phyloP scores from a whole-genome alignment of 2,797 vertebrate genomes.

The Gymnoscopelus braueri region DNA sequence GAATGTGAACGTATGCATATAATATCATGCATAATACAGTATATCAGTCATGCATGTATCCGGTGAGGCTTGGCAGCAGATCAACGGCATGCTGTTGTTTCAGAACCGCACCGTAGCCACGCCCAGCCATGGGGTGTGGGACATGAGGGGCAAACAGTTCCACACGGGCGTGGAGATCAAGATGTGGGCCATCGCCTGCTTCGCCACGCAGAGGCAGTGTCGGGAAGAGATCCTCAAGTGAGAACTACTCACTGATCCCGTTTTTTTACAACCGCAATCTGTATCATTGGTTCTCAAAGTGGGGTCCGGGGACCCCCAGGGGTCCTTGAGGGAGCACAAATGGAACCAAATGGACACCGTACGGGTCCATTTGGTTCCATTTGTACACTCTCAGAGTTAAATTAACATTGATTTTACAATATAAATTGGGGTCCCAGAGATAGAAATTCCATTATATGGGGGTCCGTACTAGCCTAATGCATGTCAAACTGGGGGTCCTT shows the following conservation, averaged over 20 bases:
- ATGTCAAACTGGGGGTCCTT: no score
- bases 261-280: neutral
- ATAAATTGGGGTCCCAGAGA: no score
- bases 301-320: no score
- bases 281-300: no score
- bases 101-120: conserved; percentile 98
- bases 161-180: conserved; percentile 99
- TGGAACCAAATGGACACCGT: no score
- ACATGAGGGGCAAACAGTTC: conserved; percentile 98
- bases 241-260: conserved; percentile 50
- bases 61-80: conserved; percentile 54
- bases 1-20: conserved; percentile 43
- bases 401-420: no score
- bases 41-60: no score
- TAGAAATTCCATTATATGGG: no score
- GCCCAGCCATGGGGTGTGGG: conserved; percentile 98
- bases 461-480: no score
- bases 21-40: conserved; percentile 33
- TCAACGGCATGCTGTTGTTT: conserved; percentile 66
- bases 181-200: conserved; percentile 99
- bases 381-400: no score
- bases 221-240: conserved; percentile 98
- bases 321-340: no score
- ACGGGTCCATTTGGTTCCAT: no score
- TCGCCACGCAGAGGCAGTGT: conserved; percentile 97